These are phyloP conservation scores for Philhelius pedissequus DNA, from an alignment of 2,888 invertebrate genomes.

Conservation along the genomic window DNA sequence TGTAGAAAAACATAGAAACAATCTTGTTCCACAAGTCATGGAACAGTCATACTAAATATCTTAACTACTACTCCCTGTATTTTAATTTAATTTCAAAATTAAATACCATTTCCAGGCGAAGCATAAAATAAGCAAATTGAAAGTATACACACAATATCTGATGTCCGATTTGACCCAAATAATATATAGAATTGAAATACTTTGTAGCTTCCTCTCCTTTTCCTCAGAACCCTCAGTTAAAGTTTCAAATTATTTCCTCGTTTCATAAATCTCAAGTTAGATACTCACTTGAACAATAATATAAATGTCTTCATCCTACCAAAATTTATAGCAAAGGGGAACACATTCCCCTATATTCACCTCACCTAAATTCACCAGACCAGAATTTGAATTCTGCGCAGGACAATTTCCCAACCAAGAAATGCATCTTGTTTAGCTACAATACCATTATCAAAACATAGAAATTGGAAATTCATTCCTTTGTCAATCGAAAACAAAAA, in stretches of 20 bases:
- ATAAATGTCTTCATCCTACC: constrained; percentile 11
- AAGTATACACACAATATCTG: background rate
- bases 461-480: background rate
- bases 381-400: constrained; percentile 28
- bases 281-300: too few species aligned
- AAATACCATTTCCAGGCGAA: background rate
- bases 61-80: too few species aligned
- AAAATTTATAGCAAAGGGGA: constrained; percentile 54
- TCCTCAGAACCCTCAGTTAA: background rate
- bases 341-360: background rate
- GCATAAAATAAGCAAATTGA: background rate
- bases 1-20: too few species aligned
- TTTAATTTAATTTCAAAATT: background rate
- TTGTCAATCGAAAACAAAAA: background rate
- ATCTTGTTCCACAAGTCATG: too few species aligned
- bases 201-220: background rate
- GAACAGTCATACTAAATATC: too few species aligned
- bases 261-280: background rate
- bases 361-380: background rate
- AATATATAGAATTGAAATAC: background rate
- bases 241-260: background rate
- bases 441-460: constrained; percentile 43
- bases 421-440: background rate
- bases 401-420: background rate
- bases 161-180: background rate